A percentile compares a stretch with the other conserved stretches of the same genome.
Evolutionary conservation across 2,888 invertebrate genomes (phyloP).

Genomic region (Lasioglossum lativentre): DNA sequence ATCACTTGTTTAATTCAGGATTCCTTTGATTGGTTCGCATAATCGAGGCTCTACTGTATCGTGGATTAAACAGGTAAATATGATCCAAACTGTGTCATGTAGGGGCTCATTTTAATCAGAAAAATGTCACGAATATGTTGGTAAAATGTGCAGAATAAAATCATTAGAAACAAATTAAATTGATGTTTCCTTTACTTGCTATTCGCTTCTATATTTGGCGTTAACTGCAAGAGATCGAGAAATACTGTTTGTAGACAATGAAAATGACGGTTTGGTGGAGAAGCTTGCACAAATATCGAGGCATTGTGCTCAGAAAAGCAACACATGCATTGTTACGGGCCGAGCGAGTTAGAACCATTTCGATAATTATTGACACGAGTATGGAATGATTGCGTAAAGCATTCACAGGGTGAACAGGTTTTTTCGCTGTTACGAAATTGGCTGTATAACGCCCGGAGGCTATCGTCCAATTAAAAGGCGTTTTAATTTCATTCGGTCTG

Average conservation of each 20-base stretch:
- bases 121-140: neutral
- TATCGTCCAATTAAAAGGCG: constrained; percentile 45
- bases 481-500: constrained; percentile 46
- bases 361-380: neutral
- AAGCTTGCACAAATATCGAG: no score
- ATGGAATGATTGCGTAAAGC: constrained; percentile 26
- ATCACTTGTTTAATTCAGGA: no score
- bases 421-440: constrained; percentile 30
- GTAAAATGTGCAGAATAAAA: neutral
- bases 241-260: no score
- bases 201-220: no score
- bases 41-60: no score
- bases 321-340: no score
- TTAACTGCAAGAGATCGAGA: no score
- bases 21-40: no score
- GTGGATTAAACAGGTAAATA: no score
- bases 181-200: neutral
- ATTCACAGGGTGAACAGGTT: constrained; percentile 17
- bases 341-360: neutral
- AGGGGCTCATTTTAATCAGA: neutral
- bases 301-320: no score
- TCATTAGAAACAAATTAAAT: neutral
- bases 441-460: neutral
- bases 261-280: no score
- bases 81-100: neutral